Conservation (phyloP, 1,140 invertebrate species). For the Aphis gossypii region DNA sequence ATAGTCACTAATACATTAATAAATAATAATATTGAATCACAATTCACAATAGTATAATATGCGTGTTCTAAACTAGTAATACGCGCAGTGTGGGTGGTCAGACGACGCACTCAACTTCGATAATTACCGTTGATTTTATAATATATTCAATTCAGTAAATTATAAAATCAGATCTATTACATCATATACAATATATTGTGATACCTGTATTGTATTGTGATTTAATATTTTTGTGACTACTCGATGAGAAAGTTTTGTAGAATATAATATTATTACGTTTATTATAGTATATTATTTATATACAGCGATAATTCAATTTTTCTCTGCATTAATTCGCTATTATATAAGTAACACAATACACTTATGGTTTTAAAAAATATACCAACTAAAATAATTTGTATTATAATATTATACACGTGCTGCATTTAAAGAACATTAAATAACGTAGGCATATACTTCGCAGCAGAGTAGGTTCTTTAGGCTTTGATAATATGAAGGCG, state of each 20-base stretch:
- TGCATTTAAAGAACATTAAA: too few species aligned
- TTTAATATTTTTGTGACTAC: neutral
- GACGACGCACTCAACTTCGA: too few species aligned
- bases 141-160: too few species aligned
- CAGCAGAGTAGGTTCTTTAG: neutral
- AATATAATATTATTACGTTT: neutral
- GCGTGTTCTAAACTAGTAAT: neutral
- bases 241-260: neutral
- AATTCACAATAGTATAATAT: neutral
- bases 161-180: too few species aligned
- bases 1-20: neutral
- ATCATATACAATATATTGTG: neutral
- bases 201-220: too few species aligned
- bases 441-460: neutral
- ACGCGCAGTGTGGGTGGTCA: too few species aligned
- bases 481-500: neutral
- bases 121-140: neutral
- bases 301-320: neutral
- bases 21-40: neutral
- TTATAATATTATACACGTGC: too few species aligned
- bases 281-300: too few species aligned
- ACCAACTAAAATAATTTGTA: too few species aligned
- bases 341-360: neutral
- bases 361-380: too few species aligned
- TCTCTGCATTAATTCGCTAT: neutral